Evolutionary conservation across 2,797 vertebrate genomes (phyloP).

Genomic region (Cottoperca gobio): DNA sequence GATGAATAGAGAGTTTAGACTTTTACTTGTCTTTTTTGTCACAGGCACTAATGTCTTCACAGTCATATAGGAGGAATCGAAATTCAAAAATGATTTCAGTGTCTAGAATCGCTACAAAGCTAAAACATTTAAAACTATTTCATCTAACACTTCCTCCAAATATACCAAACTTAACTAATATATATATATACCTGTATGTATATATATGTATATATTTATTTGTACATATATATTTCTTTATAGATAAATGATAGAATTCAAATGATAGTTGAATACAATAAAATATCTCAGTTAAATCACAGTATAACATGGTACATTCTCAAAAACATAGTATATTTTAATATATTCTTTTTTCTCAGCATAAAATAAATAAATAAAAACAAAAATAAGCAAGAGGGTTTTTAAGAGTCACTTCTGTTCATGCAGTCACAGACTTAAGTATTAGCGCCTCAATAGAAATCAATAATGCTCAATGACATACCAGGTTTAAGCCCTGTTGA

Average conservation of each 20-base stretch:
- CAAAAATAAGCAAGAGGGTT: slow-evolving; percentile 84
- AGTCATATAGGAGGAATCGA: slow-evolving; percentile 90
- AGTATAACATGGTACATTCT: slow-evolving; percentile 91
- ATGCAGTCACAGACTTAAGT: slow-evolving; percentile 90
- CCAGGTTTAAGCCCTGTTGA: slow-evolving; percentile 82
- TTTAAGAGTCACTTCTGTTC: slow-evolving; percentile 86
- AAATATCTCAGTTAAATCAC: slow-evolving; percentile 89
- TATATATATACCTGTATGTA: slow-evolving; percentile 84
- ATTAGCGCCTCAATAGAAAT: slow-evolving; percentile 84
- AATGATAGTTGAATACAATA: slow-evolving; percentile 88
- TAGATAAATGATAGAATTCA: slow-evolving; percentile 87
- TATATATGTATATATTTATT: slow-evolving; percentile 87
- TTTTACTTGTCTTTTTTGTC: slow-evolving; percentile 88
- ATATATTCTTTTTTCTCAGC: slow-evolving; percentile 84
- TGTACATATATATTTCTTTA: slow-evolving; percentile 88
- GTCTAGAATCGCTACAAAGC: slow-evolving; percentile 89
- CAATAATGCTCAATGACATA: slow-evolving; percentile 81
- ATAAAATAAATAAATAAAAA: slow-evolving; percentile 74
- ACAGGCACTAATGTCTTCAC: slow-evolving; percentile 93
- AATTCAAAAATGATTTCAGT: slow-evolving; percentile 88
- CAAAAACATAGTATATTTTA: slow-evolving; percentile 89
- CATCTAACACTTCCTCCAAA: slow-evolving; percentile 90
- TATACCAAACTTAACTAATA: slow-evolving; percentile 89
- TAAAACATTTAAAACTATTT: slow-evolving; percentile 92
- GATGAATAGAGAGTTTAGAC: slow-evolving; percentile 84